These are phyloP conservation scores for Catharus bicknelli DNA, from an alignment of 2,113 vertebrate species.

Conservation along the genomic window DNA sequence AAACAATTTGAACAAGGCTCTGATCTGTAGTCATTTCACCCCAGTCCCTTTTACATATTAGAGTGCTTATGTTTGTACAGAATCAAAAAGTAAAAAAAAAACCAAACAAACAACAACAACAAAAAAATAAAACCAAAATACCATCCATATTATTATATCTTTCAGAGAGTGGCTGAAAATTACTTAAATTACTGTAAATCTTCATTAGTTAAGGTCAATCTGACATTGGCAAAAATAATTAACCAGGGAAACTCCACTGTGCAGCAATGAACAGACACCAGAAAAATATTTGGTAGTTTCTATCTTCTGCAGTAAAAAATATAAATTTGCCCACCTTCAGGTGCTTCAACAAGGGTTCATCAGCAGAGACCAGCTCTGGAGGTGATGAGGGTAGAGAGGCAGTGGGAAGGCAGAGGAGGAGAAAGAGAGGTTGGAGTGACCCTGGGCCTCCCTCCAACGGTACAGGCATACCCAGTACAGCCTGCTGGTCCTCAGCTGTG, in stretches of 20 bases:
- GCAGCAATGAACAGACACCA: not conserved
- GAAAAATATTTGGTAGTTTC: not conserved
- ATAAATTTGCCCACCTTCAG: rapidly evolving
- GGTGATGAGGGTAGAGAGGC: not conserved
- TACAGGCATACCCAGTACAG: not conserved
- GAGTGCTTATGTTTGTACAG: not conserved
- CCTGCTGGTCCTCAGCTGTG: not conserved
- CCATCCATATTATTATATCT: not conserved
- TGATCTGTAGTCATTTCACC: not conserved
- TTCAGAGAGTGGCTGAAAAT: not conserved
- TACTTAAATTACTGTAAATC: not conserved
- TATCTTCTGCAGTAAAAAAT: not conserved
- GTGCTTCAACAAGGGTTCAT: not conserved
- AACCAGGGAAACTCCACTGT: not conserved
- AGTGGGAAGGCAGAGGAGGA: not conserved
- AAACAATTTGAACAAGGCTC: not conserved
- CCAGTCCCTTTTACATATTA: not conserved
- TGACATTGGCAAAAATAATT: not conserved
- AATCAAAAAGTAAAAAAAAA: not conserved
- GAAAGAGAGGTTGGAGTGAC: not conserved
- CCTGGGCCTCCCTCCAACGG: rapidly evolving
- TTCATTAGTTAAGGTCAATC: not conserved
- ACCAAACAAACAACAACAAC: too few species aligned
- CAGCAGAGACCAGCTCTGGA: rapidly evolving
- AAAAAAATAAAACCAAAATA: not conserved